These are phyloP conservation scores for Autographa gamma DNA, from an alignment of 2,888 invertebrate species.

Conservation along the genomic window DNA sequence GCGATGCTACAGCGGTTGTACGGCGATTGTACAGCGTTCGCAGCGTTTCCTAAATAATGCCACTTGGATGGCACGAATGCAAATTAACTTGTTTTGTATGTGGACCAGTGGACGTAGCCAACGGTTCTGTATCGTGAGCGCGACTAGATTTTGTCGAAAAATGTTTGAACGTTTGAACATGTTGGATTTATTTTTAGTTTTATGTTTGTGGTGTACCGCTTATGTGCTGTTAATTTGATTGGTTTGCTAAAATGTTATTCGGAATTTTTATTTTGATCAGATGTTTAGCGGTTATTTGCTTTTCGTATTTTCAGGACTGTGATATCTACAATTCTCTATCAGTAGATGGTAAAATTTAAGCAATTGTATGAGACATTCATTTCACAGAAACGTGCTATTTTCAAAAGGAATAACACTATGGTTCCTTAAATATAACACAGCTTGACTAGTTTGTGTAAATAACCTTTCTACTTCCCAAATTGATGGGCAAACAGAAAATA, in stretches of 20 bases:
- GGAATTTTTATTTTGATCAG: not conserved
- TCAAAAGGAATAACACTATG: not conserved
- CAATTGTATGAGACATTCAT: no score
- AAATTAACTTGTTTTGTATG: constrained; percentile 78
- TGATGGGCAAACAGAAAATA: constrained; percentile 37
- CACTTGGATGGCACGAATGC: constrained; percentile 76
- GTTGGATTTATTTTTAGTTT: constrained; percentile 25
- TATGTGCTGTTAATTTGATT: constrained; percentile 16
- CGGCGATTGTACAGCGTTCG: constrained; percentile 80
- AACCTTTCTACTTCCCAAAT: not conserved
- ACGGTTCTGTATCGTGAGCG: constrained; percentile 49
- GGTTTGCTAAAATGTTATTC: not conserved
- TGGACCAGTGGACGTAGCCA: constrained; percentile 61
- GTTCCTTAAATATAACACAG: not conserved
- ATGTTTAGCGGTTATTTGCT: no score
- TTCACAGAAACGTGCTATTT: not conserved
- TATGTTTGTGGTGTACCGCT: constrained; percentile 32
- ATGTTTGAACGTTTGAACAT: constrained; percentile 33
- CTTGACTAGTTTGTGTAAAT: constrained; percentile 15
- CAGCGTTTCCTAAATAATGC: constrained; percentile 77
- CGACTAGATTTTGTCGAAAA: constrained; percentile 51
- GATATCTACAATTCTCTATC: no score
- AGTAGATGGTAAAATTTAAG: no score
- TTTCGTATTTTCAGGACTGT: no score
- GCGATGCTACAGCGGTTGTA: constrained; percentile 61